These are phyloP conservation scores for Drosophila mimica DNA, from an alignment of 2,888 invertebrate species.

Conservation along the genomic window DNA sequence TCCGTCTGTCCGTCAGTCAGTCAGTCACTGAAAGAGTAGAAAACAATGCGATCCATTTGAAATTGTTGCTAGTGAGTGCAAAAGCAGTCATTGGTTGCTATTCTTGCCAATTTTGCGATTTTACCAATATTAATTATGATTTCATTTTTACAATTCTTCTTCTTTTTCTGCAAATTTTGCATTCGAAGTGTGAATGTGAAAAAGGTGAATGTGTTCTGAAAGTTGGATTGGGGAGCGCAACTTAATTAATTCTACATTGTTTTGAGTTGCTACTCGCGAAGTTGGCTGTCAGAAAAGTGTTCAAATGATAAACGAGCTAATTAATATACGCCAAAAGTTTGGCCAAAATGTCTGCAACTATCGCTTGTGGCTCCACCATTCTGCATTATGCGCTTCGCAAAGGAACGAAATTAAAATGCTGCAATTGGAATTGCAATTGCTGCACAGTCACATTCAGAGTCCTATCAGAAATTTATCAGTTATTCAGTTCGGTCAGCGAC, in stretches of 20 bases:
- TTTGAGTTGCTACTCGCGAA: conserved; percentile 44
- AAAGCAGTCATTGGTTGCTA: conserved; percentile 18
- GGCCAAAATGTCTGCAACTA: conserved; percentile 35
- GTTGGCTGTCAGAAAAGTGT: conserved; percentile 67
- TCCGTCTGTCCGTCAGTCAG: conserved; percentile 41
- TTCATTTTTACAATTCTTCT: conserved; percentile 52
- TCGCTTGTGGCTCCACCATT: conserved; percentile 57
- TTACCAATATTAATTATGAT: conserved; percentile 77
- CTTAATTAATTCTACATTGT: conserved; percentile 78
- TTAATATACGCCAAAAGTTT: conserved; percentile 72
- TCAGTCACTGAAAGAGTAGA: conserved; percentile 34
- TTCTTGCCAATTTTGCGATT: conserved; percentile 70
- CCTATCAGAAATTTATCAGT: conserved; percentile 15
- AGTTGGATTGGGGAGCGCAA: conserved; percentile 63
- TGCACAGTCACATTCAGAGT: not conserved
- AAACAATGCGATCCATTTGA: conserved; percentile 51
- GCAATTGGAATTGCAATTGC: conserved; percentile 12
- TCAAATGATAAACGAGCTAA: conserved; percentile 79
- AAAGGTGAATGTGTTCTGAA: conserved; percentile 30
- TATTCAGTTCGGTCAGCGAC: conserved; percentile 53
- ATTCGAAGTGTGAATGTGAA: conserved; percentile 28
- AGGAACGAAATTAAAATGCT: not conserved
- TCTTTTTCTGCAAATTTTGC: conserved; percentile 28
- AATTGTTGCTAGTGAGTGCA: conserved; percentile 53
- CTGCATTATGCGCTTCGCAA: conserved; percentile 66